Conservation (phyloP, 2,113 vertebrate genomes). For the Oenanthe oenanthe region DNA sequence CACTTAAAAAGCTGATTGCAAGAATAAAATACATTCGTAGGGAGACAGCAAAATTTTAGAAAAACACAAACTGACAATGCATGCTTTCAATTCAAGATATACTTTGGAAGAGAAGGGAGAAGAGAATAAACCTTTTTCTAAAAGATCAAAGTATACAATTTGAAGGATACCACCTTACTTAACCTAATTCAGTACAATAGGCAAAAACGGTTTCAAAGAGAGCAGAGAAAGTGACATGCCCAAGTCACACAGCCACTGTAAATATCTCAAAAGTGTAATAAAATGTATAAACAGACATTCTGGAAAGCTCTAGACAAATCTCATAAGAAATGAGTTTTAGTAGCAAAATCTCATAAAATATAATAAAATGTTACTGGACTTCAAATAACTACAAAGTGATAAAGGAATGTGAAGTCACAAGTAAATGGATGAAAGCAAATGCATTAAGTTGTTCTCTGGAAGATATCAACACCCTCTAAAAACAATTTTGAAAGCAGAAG, state of each 20-base stretch:
- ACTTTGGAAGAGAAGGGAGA: neutral
- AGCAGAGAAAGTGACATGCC: accelerated
- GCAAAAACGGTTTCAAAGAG: neutral
- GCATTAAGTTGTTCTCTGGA: neutral
- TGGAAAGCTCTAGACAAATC: neutral
- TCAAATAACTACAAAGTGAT: neutral
- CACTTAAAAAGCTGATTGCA: neutral
- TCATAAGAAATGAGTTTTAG: neutral
- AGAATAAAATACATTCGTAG: neutral
- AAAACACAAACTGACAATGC: neutral
- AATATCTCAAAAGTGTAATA: neutral
- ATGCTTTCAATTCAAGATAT: neutral
- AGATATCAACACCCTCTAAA: neutral
- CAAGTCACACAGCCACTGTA: neutral
- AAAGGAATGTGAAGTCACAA: neutral
- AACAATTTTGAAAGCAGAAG: neutral
- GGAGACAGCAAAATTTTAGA: neutral
- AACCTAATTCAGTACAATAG: neutral
- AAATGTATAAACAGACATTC: neutral
- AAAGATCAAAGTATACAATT: neutral
- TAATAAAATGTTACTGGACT: neutral
- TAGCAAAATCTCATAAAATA: neutral
- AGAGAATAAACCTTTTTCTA: neutral
- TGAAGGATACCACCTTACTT: neutral
- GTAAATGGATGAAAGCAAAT: neutral